Evolutionary conservation across 2,888 invertebrate species (phyloP).

Genomic region (Frankliniella fusca): DNA sequence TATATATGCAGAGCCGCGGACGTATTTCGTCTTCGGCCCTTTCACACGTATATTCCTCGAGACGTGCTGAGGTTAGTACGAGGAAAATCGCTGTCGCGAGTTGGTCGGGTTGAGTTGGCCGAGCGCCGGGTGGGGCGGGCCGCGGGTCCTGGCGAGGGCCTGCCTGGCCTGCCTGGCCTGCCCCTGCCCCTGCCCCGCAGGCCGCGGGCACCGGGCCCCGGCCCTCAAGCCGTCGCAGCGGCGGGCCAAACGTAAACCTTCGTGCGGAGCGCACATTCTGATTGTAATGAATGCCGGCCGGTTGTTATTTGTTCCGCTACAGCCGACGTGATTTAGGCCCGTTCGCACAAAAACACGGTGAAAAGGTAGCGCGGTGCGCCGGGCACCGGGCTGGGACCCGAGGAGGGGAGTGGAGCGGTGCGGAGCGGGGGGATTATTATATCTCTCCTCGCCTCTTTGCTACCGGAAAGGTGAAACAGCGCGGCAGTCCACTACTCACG

Average conservation of each 20-base stretch:
- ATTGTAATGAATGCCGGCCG: conserved; percentile 16
- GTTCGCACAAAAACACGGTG: not conserved
- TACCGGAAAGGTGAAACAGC: too few species aligned
- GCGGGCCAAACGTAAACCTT: not conserved
- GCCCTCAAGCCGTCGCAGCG: not conserved
- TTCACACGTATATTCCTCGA: too few species aligned
- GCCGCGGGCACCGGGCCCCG: not conserved
- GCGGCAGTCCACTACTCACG: too few species aligned
- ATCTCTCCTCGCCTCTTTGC: too few species aligned
- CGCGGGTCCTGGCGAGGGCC: not conserved
- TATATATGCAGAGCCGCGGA: too few species aligned
- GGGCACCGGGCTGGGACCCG: not conserved
- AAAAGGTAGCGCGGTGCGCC: not conserved
- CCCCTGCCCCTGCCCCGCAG: not conserved
- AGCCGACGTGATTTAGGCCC: too few species aligned
- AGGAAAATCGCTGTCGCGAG: too few species aligned
- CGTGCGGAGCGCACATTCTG: conserved; percentile 7
- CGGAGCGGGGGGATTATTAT: not conserved
- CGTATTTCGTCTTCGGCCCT: too few species aligned
- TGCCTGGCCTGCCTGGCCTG: not conserved
- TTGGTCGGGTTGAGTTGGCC: not conserved
- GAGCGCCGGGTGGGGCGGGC: not conserved
- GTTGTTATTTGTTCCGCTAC: conserved; percentile 15
- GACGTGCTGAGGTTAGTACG: too few species aligned
- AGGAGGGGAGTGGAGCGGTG: not conserved